These are phyloP conservation scores for Corydoras sp. DNA, from an alignment of 2,113 vertebrate species.

Conservation along the genomic window DNA sequence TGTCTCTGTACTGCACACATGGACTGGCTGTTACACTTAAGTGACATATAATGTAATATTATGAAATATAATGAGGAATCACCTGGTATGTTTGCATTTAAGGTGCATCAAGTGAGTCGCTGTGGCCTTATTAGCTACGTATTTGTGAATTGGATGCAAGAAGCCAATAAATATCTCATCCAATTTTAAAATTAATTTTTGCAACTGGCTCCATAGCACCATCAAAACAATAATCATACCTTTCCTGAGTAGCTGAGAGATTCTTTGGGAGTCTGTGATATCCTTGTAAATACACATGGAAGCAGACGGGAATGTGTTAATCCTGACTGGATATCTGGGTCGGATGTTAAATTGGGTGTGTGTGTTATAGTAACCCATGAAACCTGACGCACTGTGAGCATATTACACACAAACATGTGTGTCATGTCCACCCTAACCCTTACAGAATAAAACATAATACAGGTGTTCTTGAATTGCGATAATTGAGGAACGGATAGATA, in stretches of 20 bases:
- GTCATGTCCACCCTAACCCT: neutral
- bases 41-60: too few species aligned
- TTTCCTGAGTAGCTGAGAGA: constrained; percentile 22
- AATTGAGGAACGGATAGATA: too few species aligned
- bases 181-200: too few species aligned
- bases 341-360: constrained; percentile 36
- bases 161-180: too few species aligned
- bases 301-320: constrained; percentile 37
- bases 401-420: constrained; percentile 34
- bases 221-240: neutral
- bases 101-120: too few species aligned
- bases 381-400: constrained; percentile 39
- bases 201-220: too few species aligned
- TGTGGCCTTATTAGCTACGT: too few species aligned
- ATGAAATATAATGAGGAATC: too few species aligned
- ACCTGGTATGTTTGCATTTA: too few species aligned
- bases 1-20: too few species aligned
- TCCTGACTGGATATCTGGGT: constrained; percentile 42
- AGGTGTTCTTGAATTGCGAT: neutral
- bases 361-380: constrained; percentile 44
- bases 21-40: too few species aligned
- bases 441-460: neutral
- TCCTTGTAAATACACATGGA: constrained; percentile 34
- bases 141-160: too few species aligned
- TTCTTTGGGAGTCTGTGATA: constrained; percentile 27